A percentile compares a stretch with the other conserved stretches of the same genome.
phyloP scores from a whole-genome alignment of 2,888 invertebrate genomes.

The Dendrolimus pini region DNA sequence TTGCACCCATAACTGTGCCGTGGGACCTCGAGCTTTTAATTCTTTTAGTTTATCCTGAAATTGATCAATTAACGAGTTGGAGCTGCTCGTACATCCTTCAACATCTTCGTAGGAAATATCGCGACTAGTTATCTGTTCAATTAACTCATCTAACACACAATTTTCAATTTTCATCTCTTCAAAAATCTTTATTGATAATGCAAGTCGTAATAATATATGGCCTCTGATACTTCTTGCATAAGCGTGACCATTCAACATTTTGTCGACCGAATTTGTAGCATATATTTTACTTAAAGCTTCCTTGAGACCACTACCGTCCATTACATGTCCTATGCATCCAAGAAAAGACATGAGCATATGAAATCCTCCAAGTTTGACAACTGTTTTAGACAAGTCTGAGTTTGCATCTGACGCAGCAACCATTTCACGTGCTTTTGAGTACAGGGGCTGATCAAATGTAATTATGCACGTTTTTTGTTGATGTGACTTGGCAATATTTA shows the following conservation, averaged over 20 bases:
- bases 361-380: slow-evolving; percentile 28
- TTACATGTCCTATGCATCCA: slow-evolving; percentile 1
- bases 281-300: slow-evolving; percentile 22
- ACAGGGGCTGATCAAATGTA: slow-evolving; percentile 18
- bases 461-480: slow-evolving; percentile 23
- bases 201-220: too few species aligned
- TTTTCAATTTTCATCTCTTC: slow-evolving; percentile 23
- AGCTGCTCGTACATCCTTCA: slow-evolving; percentile 18
- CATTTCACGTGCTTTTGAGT: slow-evolving; percentile 29
- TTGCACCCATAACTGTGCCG: slow-evolving; percentile 32
- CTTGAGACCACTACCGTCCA: slow-evolving; percentile 2
- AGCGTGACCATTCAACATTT: slow-evolving; percentile 19
- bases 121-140: slow-evolving; percentile 21
- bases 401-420: slow-evolving; percentile 18
- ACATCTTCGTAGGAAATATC: slow-evolving; percentile 25
- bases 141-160: slow-evolving; percentile 22
- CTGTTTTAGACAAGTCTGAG: slow-evolving; percentile 10
- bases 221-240: slow-evolving; percentile 13
- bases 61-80: slow-evolving; percentile 14
- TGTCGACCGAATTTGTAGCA: slow-evolving; percentile 23
- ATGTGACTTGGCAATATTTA: slow-evolving; percentile 18
- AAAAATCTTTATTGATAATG: slow-evolving; percentile 13
- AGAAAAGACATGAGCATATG: slow-evolving; percentile 27
- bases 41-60: slow-evolving; percentile 19
- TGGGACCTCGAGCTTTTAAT: slow-evolving; percentile 20